These are phyloP conservation scores for Neoniphon sammara DNA, from an alignment of 2,797 vertebrate genomes.

Conservation along the genomic window DNA sequence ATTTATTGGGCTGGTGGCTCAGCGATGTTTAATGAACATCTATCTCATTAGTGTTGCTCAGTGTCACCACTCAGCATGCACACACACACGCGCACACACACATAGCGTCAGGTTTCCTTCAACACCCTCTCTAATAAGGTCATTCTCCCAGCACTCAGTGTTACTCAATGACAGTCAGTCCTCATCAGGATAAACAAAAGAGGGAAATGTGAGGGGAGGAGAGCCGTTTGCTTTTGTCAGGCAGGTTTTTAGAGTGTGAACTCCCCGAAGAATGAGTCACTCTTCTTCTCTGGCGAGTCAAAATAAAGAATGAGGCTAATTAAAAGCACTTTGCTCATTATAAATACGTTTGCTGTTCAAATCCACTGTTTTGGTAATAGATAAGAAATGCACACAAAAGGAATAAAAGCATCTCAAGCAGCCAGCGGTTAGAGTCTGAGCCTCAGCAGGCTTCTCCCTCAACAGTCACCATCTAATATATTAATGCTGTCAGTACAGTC, in stretches of 20 bases:
- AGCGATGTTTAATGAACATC: slow-evolving; percentile 80
- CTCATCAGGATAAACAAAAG: slow-evolving; percentile 75
- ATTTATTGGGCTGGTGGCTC: slow-evolving; percentile 79
- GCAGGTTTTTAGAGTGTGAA: slow-evolving; percentile 52
- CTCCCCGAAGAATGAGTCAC: slow-evolving; percentile 55
- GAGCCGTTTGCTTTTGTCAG: slow-evolving; percentile 48
- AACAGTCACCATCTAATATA: slow-evolving; percentile 83
- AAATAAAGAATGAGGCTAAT: slow-evolving; percentile 68
- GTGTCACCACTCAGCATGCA: slow-evolving; percentile 60
- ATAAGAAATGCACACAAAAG: slow-evolving; percentile 60
- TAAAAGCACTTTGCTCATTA: slow-evolving; percentile 69
- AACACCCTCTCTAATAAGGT: slow-evolving; percentile 68
- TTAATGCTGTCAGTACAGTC: slow-evolving; percentile 84
- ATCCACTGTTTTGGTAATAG: slow-evolving; percentile 53
- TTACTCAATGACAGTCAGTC: slow-evolving; percentile 72
- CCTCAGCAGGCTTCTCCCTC: slow-evolving; percentile 76
- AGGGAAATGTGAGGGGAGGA: slow-evolving; percentile 58
- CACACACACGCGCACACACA: slow-evolving; percentile 46
- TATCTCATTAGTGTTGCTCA: slow-evolving; percentile 79
- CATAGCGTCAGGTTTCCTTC: slow-evolving; percentile 59
- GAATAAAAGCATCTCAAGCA: slow-evolving; percentile 57
- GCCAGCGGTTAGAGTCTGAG: slow-evolving; percentile 68
- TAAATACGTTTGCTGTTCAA: slow-evolving; percentile 38
- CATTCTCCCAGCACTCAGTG: slow-evolving; percentile 65
- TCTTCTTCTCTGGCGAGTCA: slow-evolving; percentile 36